Conservation (phyloP, 2,888 invertebrate genomes). For the Hydrotaea diabolus region DNA sequence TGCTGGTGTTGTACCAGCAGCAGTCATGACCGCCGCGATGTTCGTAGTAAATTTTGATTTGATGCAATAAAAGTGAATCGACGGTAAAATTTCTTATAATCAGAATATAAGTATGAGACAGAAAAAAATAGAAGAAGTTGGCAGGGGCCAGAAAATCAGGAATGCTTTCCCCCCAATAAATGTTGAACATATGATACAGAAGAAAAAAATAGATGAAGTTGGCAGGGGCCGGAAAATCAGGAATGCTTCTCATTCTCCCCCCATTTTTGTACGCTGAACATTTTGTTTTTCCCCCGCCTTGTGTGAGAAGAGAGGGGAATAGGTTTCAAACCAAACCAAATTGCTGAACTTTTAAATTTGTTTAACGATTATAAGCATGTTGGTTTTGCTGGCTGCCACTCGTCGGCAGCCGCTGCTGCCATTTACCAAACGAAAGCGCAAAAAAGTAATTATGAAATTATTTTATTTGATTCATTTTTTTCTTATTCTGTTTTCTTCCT, state of each 20-base stretch:
- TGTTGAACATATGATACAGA: background rate
- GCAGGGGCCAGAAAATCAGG: background rate
- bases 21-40: background rate
- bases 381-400: background rate
- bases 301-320: background rate
- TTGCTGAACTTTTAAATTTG: constrained; percentile 27
- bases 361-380: background rate
- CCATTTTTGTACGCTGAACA: too few species aligned
- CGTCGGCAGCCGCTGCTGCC: background rate
- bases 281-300: background rate
- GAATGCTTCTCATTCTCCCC: background rate
- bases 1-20: background rate
- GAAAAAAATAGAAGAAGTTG: background rate
- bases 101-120: background rate
- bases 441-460: constrained; percentile 44
- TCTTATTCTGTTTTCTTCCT: background rate
- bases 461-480: constrained; percentile 18
- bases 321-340: constrained; percentile 1
- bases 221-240: background rate
- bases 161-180: background rate
- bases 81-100: constrained; percentile 21
- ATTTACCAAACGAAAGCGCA: background rate
- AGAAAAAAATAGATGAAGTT: background rate
- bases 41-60: constrained; percentile 35
- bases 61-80: constrained; percentile 48